phyloP scores from a whole-genome alignment of 2,797 vertebrate species.

The Falco berigora region DNA sequence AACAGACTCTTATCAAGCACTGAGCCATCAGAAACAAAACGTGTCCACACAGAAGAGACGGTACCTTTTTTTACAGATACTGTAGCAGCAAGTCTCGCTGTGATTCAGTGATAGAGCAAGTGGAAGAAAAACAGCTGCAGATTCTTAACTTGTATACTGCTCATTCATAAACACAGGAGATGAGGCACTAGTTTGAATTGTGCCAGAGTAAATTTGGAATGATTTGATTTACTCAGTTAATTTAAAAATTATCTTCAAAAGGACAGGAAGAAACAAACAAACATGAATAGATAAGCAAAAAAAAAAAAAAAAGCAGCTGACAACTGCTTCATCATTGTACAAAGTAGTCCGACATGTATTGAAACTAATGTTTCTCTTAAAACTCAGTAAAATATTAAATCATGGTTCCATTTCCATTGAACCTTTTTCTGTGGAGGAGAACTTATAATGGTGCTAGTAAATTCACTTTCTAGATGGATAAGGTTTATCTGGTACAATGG shows the following conservation, averaged over 20 bases:
- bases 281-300: background rate
- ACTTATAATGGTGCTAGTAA: background rate
- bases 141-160: background rate
- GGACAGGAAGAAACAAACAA: background rate
- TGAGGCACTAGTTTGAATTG: background rate
- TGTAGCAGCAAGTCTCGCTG: background rate
- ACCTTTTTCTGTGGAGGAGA: background rate
- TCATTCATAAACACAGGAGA: background rate
- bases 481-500: background rate
- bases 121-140: conserved; percentile 16
- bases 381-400: background rate
- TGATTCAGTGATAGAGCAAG: background rate
- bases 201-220: background rate
- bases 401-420: background rate
- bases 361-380: background rate
- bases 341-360: background rate
- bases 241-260: conserved; percentile 30
- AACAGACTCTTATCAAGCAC: background rate
- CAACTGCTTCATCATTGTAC: background rate
- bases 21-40: background rate
- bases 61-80: background rate
- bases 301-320: background rate
- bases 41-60: background rate
- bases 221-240: conserved; percentile 3
- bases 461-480: background rate